phyloP scores from a whole-genome alignment of 2,797 vertebrate genomes.

The Gymnocypris eckloni region DNA sequence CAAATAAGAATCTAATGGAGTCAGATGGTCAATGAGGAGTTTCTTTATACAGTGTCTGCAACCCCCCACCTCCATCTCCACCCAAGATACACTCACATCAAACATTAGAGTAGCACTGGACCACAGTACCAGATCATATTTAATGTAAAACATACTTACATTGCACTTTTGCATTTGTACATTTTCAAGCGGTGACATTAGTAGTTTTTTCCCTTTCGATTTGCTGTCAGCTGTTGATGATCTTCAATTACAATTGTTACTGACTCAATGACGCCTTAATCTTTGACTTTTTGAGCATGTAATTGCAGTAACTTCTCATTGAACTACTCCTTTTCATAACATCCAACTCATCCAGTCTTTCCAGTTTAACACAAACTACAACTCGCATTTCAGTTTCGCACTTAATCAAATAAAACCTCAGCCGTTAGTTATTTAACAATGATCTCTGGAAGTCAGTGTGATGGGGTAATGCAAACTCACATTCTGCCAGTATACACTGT shows the following conservation, averaged over 20 bases:
- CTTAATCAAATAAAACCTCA: slow-evolving; percentile 49
- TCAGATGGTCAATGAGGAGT: slow-evolving; percentile 57
- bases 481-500: neutral
- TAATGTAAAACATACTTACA: neutral
- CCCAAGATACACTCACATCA: neutral
- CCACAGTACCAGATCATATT: neutral
- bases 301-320: slow-evolving; percentile 30
- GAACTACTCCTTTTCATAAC: slow-evolving; percentile 34
- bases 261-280: slow-evolving; percentile 11
- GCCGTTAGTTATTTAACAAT: slow-evolving; percentile 40
- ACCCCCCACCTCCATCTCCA: neutral
- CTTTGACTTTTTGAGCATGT: neutral
- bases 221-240: neutral
- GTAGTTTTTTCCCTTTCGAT: neutral
- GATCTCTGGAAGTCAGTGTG: slow-evolving; percentile 25
- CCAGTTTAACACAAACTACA: slow-evolving; percentile 45
- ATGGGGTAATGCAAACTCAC: neutral
- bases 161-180: neutral
- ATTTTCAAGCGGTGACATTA: neutral
- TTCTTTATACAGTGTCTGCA: slow-evolving; percentile 13
- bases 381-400: slow-evolving; percentile 21
- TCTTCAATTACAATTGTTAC: neutral
- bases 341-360: slow-evolving; percentile 51
- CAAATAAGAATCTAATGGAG: slow-evolving; percentile 51
- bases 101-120: neutral